Percentiles rank a stretch among this genome's conserved stretches.
phyloP scores from a whole-genome alignment of 2,113 vertebrate species.

The Pelecanus crispus region DNA sequence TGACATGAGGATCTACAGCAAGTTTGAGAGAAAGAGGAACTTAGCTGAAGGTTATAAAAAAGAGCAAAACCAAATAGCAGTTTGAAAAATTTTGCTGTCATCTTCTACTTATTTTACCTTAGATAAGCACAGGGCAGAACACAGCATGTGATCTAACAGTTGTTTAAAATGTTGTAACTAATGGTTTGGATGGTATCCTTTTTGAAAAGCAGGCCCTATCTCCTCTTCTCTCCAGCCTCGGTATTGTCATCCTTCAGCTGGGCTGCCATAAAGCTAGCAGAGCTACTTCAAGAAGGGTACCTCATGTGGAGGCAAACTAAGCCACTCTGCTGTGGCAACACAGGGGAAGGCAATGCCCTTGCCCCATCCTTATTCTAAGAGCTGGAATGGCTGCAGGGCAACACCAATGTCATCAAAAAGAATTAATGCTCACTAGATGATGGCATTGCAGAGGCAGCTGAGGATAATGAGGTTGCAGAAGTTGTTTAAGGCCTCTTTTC shows the following conservation, averaged over 20 bases:
- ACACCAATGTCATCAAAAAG: not conserved
- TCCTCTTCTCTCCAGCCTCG: not conserved
- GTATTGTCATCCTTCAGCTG: not conserved
- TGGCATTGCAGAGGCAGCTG: not conserved
- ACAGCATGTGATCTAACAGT: not conserved
- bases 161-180: not conserved
- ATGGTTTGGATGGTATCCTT: not conserved
- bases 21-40: not conserved
- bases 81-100: not conserved
- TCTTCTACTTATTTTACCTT: not conserved
- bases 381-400: not conserved
- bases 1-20: not conserved
- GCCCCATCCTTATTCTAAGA: not conserved
- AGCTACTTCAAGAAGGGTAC: not conserved
- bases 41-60: not conserved
- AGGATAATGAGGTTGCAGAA: not conserved
- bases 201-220: not conserved
- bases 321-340: not conserved
- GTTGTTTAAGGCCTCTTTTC: not conserved
- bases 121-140: not conserved
- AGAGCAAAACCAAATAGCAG: not conserved
- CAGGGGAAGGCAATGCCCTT: not conserved
- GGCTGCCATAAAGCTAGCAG: not conserved
- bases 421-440: not conserved
- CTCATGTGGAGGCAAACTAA: not conserved